These are phyloP conservation scores for Drosophila anomelani DNA, from an alignment of 2,888 invertebrate genomes.

Conservation along the genomic window DNA sequence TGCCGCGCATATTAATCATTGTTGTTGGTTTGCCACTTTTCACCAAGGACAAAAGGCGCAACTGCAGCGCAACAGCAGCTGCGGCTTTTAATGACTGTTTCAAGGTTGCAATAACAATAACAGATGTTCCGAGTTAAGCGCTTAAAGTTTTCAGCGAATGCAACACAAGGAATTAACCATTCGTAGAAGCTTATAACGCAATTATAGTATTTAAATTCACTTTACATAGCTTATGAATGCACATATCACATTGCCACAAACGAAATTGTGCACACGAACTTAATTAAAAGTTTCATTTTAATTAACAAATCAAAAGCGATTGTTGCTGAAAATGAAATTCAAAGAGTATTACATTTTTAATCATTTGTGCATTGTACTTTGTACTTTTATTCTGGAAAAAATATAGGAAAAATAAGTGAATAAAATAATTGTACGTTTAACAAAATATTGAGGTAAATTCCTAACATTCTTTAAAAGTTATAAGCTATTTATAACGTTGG, in stretches of 20 bases:
- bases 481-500: too few species aligned
- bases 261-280: background rate
- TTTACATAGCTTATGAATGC: slow-evolving; percentile 8
- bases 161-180: slow-evolving; percentile 1
- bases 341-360: background rate
- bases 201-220: slow-evolving; percentile 15
- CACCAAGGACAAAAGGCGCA: slow-evolving; percentile 52
- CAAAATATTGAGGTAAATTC: background rate
- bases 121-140: slow-evolving; percentile 25
- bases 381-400: too few species aligned
- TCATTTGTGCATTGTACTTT: background rate
- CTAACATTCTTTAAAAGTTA: too few species aligned
- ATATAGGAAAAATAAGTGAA: background rate
- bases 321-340: background rate
- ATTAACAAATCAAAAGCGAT: slow-evolving; percentile 11
- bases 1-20: slow-evolving; percentile 75
- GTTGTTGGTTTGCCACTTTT: slow-evolving; percentile 49
- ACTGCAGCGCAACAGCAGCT: slow-evolving; percentile 36
- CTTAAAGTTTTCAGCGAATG: slow-evolving; percentile 4
- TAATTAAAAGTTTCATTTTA: slow-evolving; percentile 13
- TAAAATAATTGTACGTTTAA: too few species aligned
- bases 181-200: background rate
- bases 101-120: slow-evolving; percentile 38
- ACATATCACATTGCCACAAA: background rate
- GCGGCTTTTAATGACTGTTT: slow-evolving; percentile 48